Evolutionary conservation across 2,888 invertebrate species (phyloP).

Genomic region (Phortica okadai): DNA sequence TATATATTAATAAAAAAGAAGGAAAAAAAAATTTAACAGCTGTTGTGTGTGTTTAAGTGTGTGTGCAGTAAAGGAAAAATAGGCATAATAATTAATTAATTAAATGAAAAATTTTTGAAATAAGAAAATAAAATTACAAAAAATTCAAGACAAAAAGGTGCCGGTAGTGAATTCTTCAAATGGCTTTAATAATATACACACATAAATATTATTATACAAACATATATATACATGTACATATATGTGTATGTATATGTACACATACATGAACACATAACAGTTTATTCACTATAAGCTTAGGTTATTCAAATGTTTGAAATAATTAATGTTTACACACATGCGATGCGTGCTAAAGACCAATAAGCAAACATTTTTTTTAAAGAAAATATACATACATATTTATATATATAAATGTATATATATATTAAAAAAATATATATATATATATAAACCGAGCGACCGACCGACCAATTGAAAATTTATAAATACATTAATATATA

Average conservation of each 20-base stretch:
- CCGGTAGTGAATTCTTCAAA: conserved; percentile 71
- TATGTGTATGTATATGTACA: conserved; percentile 34
- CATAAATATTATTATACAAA: conserved; percentile 39
- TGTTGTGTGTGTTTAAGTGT: background rate
- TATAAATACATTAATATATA: conserved; percentile 34
- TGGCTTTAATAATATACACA: conserved; percentile 68
- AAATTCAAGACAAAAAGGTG: conserved; percentile 49
- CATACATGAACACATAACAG: conserved; percentile 34
- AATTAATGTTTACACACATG: background rate
- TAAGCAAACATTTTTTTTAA: conserved; percentile 35
- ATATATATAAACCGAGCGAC: conserved; percentile 52
- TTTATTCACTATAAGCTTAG: conserved; percentile 11
- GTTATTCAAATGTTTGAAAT: background rate
- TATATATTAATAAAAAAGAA: background rate
- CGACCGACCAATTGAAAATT: conserved; percentile 66
- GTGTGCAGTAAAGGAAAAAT: conserved; percentile 8
- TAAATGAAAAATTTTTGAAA: background rate
- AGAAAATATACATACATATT: conserved; percentile 35
- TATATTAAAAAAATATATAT: conserved; percentile 34
- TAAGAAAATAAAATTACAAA: background rate
- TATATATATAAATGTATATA: conserved; percentile 42
- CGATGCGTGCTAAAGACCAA: conserved; percentile 24
- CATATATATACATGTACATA: conserved; percentile 32
- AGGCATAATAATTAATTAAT: conserved; percentile 16
- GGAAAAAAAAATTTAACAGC: background rate